Evolutionary conservation across 2,113 vertebrate genomes (phyloP).

Genomic region (Rallus limicola): DNA sequence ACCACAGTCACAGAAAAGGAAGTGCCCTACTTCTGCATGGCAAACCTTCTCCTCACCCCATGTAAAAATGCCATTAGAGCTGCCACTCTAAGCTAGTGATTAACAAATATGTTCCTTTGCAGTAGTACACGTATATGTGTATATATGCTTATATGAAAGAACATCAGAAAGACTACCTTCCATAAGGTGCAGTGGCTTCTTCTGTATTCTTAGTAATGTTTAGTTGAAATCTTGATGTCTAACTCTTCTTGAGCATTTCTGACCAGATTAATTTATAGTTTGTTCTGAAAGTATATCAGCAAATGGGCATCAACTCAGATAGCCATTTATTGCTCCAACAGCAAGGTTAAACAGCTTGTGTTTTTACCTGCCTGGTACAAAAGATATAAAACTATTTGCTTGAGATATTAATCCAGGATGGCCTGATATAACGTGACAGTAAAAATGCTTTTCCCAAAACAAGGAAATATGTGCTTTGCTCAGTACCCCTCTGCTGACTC

Average conservation of each 20-base stretch:
- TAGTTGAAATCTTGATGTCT: constrained; percentile 52
- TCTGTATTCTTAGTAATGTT: constrained; percentile 60
- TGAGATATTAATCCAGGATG: constrained; percentile 17
- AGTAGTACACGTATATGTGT: neutral
- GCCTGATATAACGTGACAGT: neutral
- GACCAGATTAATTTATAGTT: constrained; percentile 20
- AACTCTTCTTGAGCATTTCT: neutral
- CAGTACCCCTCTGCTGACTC: neutral
- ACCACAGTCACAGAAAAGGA: neutral
- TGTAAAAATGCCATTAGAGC: neutral
- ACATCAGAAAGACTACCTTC: neutral
- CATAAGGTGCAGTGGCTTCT: constrained; percentile 55
- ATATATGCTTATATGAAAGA: neutral
- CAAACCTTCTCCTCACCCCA: neutral
- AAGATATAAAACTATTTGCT: neutral
- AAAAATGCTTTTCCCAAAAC: neutral
- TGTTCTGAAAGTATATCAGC: constrained; percentile 27
- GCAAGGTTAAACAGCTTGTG: constrained; percentile 32
- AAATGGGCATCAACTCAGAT: neutral
- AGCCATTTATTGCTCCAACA: constrained; percentile 26
- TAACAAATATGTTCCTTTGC: neutral
- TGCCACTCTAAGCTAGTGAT: neutral
- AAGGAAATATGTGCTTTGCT: neutral
- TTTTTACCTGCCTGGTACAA: constrained; percentile 16
- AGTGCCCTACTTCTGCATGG: neutral